phyloP scores from a whole-genome alignment of 1,140 invertebrate species.

The Neodiprion fabricii region DNA sequence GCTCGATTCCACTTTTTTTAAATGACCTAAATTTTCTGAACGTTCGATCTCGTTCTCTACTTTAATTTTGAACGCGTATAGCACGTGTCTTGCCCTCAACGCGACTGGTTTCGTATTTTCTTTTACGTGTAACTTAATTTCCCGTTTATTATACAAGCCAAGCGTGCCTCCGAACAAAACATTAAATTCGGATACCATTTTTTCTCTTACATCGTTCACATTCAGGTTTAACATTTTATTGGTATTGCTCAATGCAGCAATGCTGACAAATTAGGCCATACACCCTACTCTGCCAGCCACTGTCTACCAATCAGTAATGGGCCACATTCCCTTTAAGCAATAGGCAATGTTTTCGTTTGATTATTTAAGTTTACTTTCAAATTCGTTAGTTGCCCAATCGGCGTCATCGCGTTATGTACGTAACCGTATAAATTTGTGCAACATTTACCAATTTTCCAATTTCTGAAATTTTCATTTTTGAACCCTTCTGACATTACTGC shows the following conservation, averaged over 20 bases:
- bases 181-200: conserved; percentile 14
- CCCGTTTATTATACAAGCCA: conserved; percentile 23
- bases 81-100: conserved; percentile 30
- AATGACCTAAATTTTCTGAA: conserved; percentile 25
- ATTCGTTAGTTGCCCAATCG: neutral
- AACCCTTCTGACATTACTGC: neutral
- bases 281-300: conserved; percentile 6
- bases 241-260: neutral
- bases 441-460: neutral
- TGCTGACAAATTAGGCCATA: conserved; percentile 9
- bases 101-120: conserved; percentile 35
- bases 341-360: conserved; percentile 13
- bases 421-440: conserved; percentile 5
- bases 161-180: conserved; percentile 13
- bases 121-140: conserved; percentile 30
- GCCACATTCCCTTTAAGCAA: conserved; percentile 17
- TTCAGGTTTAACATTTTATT: conserved; percentile 14
- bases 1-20: conserved; percentile 33
- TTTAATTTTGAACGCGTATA: conserved; percentile 19
- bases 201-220: conserved; percentile 9
- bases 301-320: conserved; percentile 13
- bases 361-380: conserved; percentile 14
- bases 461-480: conserved; percentile 10
- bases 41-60: conserved; percentile 31
- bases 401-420: neutral